phyloP scores from a whole-genome alignment of 2,113 vertebrate genomes.

The Microtus pennsylvanicus region DNA sequence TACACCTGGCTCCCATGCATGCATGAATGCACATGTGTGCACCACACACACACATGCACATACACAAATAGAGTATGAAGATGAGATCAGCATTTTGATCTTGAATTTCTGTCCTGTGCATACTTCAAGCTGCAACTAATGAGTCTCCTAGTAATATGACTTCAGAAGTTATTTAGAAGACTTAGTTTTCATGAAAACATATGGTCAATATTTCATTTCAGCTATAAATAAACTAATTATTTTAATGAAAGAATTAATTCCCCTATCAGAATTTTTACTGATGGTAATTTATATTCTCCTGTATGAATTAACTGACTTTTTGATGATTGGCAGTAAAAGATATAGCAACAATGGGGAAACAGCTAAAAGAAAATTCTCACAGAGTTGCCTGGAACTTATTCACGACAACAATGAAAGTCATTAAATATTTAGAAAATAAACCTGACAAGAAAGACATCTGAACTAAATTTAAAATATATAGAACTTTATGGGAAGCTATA shows the following conservation, averaged over 20 bases:
- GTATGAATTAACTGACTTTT: neutral
- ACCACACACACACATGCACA: accelerated
- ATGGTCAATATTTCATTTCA: neutral
- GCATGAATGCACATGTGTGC: neutral
- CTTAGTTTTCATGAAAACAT: neutral
- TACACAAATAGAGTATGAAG: neutral
- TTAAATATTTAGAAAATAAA: neutral
- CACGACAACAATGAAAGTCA: neutral
- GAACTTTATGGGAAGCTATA: neutral
- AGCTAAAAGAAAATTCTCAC: neutral
- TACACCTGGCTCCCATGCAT: neutral
- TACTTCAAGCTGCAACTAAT: neutral
- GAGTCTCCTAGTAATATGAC: neutral
- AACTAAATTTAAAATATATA: neutral
- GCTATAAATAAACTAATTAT: neutral
- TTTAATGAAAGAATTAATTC: neutral
- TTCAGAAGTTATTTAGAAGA: neutral
- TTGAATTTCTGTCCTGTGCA: neutral
- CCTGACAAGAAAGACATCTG: neutral
- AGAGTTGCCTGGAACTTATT: neutral
- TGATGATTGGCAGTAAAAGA: neutral
- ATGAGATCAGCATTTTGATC: neutral
- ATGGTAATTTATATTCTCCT: neutral
- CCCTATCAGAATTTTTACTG: neutral
- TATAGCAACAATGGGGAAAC: neutral